phyloP scores from a whole-genome alignment of 2,797 vertebrate species.

The Enteromius radiatus region DNA sequence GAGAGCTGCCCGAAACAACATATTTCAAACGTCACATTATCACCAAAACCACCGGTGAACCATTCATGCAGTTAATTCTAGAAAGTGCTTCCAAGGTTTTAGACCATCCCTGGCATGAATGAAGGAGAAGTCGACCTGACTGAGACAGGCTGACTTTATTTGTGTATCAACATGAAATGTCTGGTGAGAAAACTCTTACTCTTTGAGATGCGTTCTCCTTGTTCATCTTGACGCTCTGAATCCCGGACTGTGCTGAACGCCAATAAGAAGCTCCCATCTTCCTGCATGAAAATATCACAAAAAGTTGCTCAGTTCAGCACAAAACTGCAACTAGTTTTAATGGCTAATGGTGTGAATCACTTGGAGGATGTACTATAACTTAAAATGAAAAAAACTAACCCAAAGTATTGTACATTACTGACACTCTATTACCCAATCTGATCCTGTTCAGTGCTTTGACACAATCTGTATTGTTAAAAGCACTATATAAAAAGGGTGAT shows the following conservation, averaged over 20 bases:
- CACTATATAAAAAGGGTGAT: too few relatives aligned
- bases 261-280: slow-evolving; percentile 79
- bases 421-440: too few relatives aligned
- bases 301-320: not conserved
- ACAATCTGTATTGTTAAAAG: too few relatives aligned
- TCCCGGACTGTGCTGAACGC: slow-evolving; percentile 80
- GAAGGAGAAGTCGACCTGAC: not conserved
- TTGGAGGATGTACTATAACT: not conserved
- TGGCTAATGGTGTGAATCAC: not conserved
- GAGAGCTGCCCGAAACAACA: slow-evolving; percentile 68
- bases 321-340: not conserved
- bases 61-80: slow-evolving; percentile 19
- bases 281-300: slow-evolving; percentile 66
- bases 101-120: not conserved
- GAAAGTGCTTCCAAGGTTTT: slow-evolving; percentile 27
- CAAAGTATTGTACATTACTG: too few relatives aligned
- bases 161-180: slow-evolving; percentile 7
- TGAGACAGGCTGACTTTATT: slow-evolving; percentile 14
- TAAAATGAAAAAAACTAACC: not conserved
- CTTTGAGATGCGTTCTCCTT: slow-evolving; percentile 76
- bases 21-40: slow-evolving; percentile 42
- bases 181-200: slow-evolving; percentile 72
- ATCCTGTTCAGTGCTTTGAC: too few relatives aligned
- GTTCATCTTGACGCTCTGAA: slow-evolving; percentile 64
- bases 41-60: slow-evolving; percentile 6